Evolutionary conservation across 2,888 invertebrate species (phyloP), one percentile per base, ranked within the genome.

Genomic region (Cephus pulcher): DNA sequence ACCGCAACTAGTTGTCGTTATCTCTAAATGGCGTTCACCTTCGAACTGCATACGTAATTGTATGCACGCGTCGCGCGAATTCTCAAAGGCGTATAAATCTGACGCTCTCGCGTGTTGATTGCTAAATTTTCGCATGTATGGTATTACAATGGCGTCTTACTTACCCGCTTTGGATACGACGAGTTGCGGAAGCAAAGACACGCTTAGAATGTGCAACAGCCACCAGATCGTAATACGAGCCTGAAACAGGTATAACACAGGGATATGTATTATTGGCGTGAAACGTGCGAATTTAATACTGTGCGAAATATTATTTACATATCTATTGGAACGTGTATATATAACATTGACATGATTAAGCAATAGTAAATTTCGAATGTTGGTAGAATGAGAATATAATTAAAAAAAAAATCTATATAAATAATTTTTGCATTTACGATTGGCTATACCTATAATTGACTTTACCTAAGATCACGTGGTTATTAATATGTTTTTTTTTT

Each of bases 121-220:
- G 56, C 56, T 56, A 56, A 56, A 56, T 56, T 56, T 56, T 56
- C 77, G 79, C 79, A 75, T 74, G 70, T 78, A 81, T 32, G 78
- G 75, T 76, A 75, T 80, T 77, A 80, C 68, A 80, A 80, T 78
- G 75, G 80, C 23, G 23, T 56, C 56, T 56, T n/a, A 86, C 88
- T 90, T 80, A 90, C 90, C 90, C 77, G 86, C 85, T 87, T 90
- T 89, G 37, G 90, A 88, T 75, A 86, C 78, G 40, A 86, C 90
- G 73, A 85, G 80, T 40, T 78, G 85, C 69, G 88, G 85, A 74
- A 88, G 82, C 40, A 86, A 82, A 82, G 85, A 83, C 80, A 88
- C 84, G 82, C 86, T 88, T 79, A 90, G 77, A 75, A 89, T 80
- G 77, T 86, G 84, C 81, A 87, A 86, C 79, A 86, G 77, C 88